Conservation (phyloP, 1,140 invertebrate genomes). For the Cyrtorhinus lividipennis region DNA sequence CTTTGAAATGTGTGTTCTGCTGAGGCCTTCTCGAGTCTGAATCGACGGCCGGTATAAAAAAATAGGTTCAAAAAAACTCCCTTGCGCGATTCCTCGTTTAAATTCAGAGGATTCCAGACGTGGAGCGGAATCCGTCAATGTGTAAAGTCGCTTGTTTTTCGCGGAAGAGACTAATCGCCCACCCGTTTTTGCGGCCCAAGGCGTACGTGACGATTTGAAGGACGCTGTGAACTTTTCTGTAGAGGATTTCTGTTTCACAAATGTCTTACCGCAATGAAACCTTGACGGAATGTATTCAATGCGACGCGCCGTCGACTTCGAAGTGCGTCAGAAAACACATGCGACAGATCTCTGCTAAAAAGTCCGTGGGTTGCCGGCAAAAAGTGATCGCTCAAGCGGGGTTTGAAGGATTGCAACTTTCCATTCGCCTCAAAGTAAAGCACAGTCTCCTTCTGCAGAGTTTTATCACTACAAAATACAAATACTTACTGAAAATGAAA, state of each 20-base stretch:
- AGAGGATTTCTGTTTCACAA: neutral
- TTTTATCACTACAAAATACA: no score
- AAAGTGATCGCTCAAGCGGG: no score
- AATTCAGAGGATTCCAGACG: neutral
- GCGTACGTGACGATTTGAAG: neutral
- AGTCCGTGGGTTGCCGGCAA: no score
- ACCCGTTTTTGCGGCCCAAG: neutral
- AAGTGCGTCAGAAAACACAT: no score
- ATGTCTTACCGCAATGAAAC: neutral
- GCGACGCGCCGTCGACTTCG: no score
- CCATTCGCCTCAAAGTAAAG: no score
- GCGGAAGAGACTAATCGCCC: neutral
- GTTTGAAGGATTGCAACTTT: no score
- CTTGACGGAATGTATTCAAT: neutral
- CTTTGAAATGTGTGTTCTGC: neutral
- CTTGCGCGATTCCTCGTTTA: neutral
- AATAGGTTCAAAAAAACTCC: neutral
- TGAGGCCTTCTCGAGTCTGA: neutral
- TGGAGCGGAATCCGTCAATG: neutral
- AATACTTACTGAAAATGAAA: no score
- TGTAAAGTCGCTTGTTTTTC: neutral
- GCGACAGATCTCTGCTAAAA: no score
- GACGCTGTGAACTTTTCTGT: neutral
- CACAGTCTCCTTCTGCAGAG: no score
- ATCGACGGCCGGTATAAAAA: neutral